Base-by-base conservation (phyloP, 1,140 invertebrate species). In the Lordiphosa mommai region DNA sequence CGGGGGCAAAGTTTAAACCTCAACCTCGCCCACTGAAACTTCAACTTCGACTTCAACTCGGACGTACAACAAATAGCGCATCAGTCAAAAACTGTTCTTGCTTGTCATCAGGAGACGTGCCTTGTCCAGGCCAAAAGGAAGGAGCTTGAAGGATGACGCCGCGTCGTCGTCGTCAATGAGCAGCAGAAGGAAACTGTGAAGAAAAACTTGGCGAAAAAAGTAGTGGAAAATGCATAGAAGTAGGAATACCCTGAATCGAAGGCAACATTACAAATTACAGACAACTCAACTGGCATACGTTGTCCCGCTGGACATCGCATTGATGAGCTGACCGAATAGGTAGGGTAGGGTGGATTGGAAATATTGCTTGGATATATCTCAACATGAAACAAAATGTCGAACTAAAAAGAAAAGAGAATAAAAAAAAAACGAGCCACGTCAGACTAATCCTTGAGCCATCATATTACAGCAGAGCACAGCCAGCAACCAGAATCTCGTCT, bases 401-500 rank as follows among this genome's bases (percentile, higher is more conserved):
- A 76, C 52, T 56, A 68, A 84, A 36, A 70, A 74, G 43, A 51
- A 47, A 60, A 76, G 48, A 60, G n/a, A n/a, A n/a, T n/a, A 61
- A 43, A 44, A 37, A 44, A 48, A 9, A 36, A 68, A 65, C 49
- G 57, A 56, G 56, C 68, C 77, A 72, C 67, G 71, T 72, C 77
- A 84, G 71, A 82, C 71, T 82, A 82, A 82, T 82, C 76, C 79
- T 72, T 68, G 71, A 65, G 76, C 76, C 74, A 84, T 85, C 72
- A 84, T 85, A 84, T 77, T 72, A 84, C 64, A 66, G 56, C 79
- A 69, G 61, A 56, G 67, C 58, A 23, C 57, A 55, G 52, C 34
- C 61, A 51, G 49, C 49, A 27, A 65, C 56, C 61, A 65, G 63
- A 17, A 37, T 23, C 20, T 23, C 20, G 20, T 33, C 56, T 47